phyloP scores from a whole-genome alignment of 2,888 invertebrate genomes.

The Lacanobia oleracea region DNA sequence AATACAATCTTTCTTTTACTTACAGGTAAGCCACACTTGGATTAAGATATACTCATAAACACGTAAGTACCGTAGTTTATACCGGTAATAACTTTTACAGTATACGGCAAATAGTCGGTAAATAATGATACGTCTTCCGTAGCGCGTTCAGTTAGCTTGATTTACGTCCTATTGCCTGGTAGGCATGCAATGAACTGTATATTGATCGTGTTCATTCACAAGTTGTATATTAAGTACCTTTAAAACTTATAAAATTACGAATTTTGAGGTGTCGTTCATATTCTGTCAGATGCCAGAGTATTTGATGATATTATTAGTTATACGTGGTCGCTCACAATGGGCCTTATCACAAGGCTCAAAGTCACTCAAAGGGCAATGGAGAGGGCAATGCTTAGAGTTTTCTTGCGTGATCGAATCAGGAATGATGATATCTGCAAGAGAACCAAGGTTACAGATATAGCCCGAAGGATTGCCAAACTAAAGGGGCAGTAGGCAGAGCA shows the following conservation, averaged over 20 bases:
- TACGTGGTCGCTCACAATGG: too few species aligned
- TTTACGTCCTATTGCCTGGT: conserved; percentile 49
- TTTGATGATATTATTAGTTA: neutral
- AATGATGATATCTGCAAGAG: too few species aligned
- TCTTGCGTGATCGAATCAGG: too few species aligned
- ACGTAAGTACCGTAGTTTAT: conserved; percentile 44
- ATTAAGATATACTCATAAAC: conserved; percentile 33
- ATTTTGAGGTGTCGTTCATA: neutral
- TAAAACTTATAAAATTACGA: neutral
- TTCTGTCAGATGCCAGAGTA: neutral
- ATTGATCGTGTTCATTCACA: conserved; percentile 17
- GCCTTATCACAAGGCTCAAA: too few species aligned
- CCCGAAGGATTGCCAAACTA: too few species aligned
- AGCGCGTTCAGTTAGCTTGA: conserved; percentile 39
- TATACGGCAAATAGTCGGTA: conserved; percentile 23
- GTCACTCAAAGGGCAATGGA: too few species aligned
- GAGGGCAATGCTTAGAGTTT: too few species aligned
- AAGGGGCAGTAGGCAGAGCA: too few species aligned
- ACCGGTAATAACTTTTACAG: conserved; percentile 31
- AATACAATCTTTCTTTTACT: conserved; percentile 27
- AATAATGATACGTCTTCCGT: conserved; percentile 52
- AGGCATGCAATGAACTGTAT: conserved; percentile 41
- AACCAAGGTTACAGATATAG: too few species aligned
- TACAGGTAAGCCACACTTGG: conserved; percentile 50
- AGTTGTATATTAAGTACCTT: neutral